A percentile compares a stretch with the other conserved stretches of the same genome.
These are phyloP conservation scores for Syngnathus rostellatus DNA, from an alignment of 2,797 vertebrate species.

Conservation along the genomic window DNA sequence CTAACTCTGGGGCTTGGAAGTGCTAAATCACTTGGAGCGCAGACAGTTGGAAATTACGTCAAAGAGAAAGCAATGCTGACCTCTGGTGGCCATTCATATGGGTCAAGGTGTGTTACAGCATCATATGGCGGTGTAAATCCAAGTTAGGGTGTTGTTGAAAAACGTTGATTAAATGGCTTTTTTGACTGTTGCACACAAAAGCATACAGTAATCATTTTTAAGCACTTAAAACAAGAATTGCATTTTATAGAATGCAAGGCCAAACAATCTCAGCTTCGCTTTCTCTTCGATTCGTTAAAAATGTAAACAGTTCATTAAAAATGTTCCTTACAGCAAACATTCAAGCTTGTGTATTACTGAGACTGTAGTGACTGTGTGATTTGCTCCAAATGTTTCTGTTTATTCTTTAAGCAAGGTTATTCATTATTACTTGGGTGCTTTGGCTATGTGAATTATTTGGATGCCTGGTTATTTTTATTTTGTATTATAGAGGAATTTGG, in stretches of 20 bases:
- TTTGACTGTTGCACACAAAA: background rate
- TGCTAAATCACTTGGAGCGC: background rate
- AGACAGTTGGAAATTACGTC: background rate
- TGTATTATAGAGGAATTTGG: too few species aligned
- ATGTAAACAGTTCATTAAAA: background rate
- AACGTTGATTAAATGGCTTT: background rate
- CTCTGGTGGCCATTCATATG: conserved; percentile 47
- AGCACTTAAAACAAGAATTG: background rate
- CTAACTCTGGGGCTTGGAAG: background rate
- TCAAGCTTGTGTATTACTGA: background rate
- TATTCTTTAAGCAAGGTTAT: background rate
- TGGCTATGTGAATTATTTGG: background rate
- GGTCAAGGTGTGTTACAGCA: background rate
- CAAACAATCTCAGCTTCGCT: background rate
- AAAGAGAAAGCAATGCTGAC: conserved; percentile 58
- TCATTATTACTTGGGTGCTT: background rate
- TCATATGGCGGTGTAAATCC: background rate
- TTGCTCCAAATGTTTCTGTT: too few species aligned
- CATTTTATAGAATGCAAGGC: background rate
- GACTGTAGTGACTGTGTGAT: background rate
- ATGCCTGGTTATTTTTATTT: background rate
- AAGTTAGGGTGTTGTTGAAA: background rate
- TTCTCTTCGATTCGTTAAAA: background rate
- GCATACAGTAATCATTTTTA: background rate
- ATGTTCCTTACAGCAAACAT: background rate